These are phyloP conservation scores for Kryptopterus vitreolus DNA, from an alignment of 2,797 vertebrate species.

Conservation along the genomic window DNA sequence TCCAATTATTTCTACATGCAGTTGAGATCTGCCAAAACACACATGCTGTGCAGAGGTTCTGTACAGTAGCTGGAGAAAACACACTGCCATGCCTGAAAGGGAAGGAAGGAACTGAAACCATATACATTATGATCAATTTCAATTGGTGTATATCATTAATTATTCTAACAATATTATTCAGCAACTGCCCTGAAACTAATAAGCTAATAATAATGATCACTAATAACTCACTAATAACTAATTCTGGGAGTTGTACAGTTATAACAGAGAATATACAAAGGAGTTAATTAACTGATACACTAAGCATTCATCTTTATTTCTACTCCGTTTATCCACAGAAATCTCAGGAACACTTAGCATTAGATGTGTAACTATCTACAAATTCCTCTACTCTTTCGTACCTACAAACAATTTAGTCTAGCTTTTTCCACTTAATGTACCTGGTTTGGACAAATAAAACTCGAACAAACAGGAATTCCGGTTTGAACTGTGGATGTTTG, in stretches of 20 bases:
- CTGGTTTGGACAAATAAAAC: not conserved
- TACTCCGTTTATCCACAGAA: no score
- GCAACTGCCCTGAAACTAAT: not conserved
- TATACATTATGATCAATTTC: not conserved
- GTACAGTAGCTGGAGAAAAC: not conserved
- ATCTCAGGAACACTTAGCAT: no score
- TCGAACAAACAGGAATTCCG: not conserved
- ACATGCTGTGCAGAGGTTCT: not conserved
- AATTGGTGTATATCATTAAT: not conserved
- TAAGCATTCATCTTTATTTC: not conserved
- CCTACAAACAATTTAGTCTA: not conserved
- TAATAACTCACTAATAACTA: no score
- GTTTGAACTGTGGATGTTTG: not conserved
- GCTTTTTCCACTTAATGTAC: not conserved
- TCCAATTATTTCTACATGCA: slow-evolving; percentile 14
- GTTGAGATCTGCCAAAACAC: slow-evolving; percentile 16
- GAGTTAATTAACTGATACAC: not conserved
- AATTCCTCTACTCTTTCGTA: not conserved
- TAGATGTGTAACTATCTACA: no score
- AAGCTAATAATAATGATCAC: not conserved
- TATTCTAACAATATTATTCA: not conserved
- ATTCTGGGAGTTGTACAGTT: not conserved
- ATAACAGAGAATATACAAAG: not conserved
- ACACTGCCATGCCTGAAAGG: not conserved
- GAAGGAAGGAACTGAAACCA: slow-evolving; percentile 2